Base-by-base conservation (phyloP, 2,113 vertebrate species). In the Thalassarche chlororhynchos region DNA sequence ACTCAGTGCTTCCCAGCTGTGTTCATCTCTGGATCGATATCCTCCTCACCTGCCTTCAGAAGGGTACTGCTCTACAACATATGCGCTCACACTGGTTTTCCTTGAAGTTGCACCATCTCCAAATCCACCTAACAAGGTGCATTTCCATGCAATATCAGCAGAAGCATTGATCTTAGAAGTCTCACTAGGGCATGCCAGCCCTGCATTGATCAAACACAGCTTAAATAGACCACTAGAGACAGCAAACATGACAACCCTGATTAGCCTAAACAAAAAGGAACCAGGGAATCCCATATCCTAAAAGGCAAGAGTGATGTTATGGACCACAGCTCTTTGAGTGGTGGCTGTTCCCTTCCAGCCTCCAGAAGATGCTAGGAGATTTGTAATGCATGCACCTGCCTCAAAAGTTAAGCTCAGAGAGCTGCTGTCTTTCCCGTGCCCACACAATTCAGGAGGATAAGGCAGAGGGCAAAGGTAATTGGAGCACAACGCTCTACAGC, bases 31-130 rank as follows among this genome's bases (percentile, higher is more conserved):
- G 57, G 62, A 28, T 49, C 12, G 2, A 79, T 31, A 21, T 3
- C 61, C 66, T 83, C 68, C 90, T 47, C 5, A 36, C 38, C 66
- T 38, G 60, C 79, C 44, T 34, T 42, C 84, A 54, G 54, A 47
- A 75, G 49, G 84, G 61, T 17, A 32, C 68, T 32, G 66, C 55
- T 51, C 34, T 70, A 58, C 49, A n/a, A 31, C 65, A 26, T 2
- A 31, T 0, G 7, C 0, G 1, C 76, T 65, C 71, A 34, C 65
- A 23, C 11, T 28, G 52, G 12, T 34, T 69, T 49, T 16, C 32
- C 69, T 40, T 44, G 40, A 49, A 61, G 46, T 5, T 64, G 55
- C 12, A 20, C 42, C 52, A 25, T 6, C 74, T 57, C 62, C 84
- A 46, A 38, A 60, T 17, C 69, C 17, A 3, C 69, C 52, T 55